These are phyloP conservation scores for Heliconius melpomene DNA, from an alignment of 1,140 invertebrate species.

Conservation along the genomic window DNA sequence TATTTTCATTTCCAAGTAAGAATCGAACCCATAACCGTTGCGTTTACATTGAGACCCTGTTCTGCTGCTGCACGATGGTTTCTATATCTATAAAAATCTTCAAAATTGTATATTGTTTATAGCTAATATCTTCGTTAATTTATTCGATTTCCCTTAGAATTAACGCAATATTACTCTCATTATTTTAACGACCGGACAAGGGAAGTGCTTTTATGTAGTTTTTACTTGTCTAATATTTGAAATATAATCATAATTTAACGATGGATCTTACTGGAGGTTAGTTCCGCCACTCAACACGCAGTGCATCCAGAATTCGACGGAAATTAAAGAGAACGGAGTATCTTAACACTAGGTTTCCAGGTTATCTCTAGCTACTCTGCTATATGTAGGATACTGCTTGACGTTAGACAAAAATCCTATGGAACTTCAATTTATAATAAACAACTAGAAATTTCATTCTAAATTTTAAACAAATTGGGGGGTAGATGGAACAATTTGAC, in stretches of 20 bases:
- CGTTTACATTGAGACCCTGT: no score
- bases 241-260: background rate
- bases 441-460: no score
- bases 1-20: no score
- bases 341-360: background rate
- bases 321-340: background rate
- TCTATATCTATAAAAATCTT: background rate
- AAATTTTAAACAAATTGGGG: no score
- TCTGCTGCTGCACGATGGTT: background rate
- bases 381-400: background rate
- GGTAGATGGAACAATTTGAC: no score
- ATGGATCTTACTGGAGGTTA: background rate
- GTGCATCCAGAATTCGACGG: no score
- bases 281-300: no score
- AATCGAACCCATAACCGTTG: no score
- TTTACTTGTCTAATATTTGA: background rate
- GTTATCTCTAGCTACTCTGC: background rate
- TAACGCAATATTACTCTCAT: slow-evolving; percentile 64
- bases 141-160: slow-evolving; percentile 66
- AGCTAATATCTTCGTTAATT: slow-evolving; percentile 37
- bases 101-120: no score
- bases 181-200: slow-evolving; percentile 42
- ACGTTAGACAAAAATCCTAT: no score
- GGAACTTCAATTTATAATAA: no score
- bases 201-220: slow-evolving; percentile 21